These are phyloP conservation scores for Drosophila kanapiae DNA, from an alignment of 1,140 invertebrate species.

Conservation along the genomic window DNA sequence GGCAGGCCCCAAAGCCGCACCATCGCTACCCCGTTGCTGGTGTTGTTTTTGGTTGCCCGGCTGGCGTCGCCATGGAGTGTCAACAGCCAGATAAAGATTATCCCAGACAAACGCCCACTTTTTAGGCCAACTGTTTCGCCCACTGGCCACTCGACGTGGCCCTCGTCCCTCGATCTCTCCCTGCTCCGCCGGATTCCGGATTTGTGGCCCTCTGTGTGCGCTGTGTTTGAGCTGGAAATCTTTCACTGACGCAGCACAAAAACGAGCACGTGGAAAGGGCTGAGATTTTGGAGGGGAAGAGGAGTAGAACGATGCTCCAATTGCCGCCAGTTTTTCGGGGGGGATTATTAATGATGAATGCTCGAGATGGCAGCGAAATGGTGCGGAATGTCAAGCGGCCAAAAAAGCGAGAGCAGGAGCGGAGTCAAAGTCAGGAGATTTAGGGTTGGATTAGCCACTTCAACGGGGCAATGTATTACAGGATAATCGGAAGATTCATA, in stretches of 20 bases:
- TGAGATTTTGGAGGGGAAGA: neutral
- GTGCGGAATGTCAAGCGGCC: slow-evolving; percentile 66
- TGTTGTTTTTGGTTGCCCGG: slow-evolving; percentile 31
- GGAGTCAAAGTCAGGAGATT: slow-evolving; percentile 17
- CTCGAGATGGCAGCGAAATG: slow-evolving; percentile 81
- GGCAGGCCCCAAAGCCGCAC: slow-evolving; percentile 52
- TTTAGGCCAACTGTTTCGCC: slow-evolving; percentile 70
- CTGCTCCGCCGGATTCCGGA: neutral
- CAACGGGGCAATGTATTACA: slow-evolving; percentile 13
- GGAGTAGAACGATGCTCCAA: slow-evolving; percentile 28
- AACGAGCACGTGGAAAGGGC: slow-evolving; percentile 56
- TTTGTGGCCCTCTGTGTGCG: slow-evolving; percentile 11
- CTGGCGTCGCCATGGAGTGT: slow-evolving; percentile 75
- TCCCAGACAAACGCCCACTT: slow-evolving; percentile 82
- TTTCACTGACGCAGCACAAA: slow-evolving; percentile 81
- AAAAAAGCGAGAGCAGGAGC: slow-evolving; percentile 18
- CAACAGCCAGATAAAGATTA: slow-evolving; percentile 83
- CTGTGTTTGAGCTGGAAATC: slow-evolving; percentile 62
- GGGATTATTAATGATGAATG: slow-evolving; percentile 82
- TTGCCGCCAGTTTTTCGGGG: slow-evolving; percentile 47
- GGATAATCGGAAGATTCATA: slow-evolving; percentile 30
- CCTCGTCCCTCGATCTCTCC: neutral
- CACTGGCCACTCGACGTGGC: slow-evolving; percentile 65
- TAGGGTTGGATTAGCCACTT: slow-evolving; percentile 14
- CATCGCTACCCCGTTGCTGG: slow-evolving; percentile 35